Evolutionary conservation across 2,888 invertebrate species (phyloP), one percentile per base, ranked within the genome.

Genomic region (Nomada ferruginata): DNA sequence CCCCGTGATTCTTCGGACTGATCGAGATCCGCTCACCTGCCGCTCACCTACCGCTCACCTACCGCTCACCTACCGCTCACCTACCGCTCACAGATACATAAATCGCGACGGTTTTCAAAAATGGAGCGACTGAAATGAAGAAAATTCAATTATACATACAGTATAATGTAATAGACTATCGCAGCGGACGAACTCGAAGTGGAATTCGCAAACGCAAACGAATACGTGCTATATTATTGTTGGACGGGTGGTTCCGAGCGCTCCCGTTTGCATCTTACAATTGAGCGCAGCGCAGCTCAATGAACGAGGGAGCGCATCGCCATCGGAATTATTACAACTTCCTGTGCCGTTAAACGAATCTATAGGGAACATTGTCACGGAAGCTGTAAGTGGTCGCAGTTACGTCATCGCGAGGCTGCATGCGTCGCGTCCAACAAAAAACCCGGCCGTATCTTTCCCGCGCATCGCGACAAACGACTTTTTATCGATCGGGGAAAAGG

Each of bases 311-410:
- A 83, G 81, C 83, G 81, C 84, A 76, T 84, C 83, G 85, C 84
- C 82, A 76, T 84, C 84, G 79, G 86, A 87, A 90, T 91, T 91
- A 92, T 91, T 92, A 90, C 90, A 89, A 87, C 90, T 92, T 92
- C 92, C 92, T 91, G 90, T 86, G 87, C 85, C 76, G 83, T 89
- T 88, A 89, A 91, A 89, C 90, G 90, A 89, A 91, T 91, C 91
- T 88, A 90, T 89, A 88, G 87, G 84, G 87, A 87, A 84, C 87
- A 84, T 61, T 68, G 81, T 79, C 87, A 72, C 88, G 90, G 89
- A 89, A 89, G 89, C 87, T 86, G 87, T 79, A 84, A 82, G 86
- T 88, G 85, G 87, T 87, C 82, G 83, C 73, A 82, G 83, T 90
- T 89, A 76, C 89, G 86, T 90, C 90, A 91, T 79, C 85, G 66